Evolutionary conservation across 1,140 invertebrate species (phyloP).

Genomic region (Drosophila athabasca): DNA sequence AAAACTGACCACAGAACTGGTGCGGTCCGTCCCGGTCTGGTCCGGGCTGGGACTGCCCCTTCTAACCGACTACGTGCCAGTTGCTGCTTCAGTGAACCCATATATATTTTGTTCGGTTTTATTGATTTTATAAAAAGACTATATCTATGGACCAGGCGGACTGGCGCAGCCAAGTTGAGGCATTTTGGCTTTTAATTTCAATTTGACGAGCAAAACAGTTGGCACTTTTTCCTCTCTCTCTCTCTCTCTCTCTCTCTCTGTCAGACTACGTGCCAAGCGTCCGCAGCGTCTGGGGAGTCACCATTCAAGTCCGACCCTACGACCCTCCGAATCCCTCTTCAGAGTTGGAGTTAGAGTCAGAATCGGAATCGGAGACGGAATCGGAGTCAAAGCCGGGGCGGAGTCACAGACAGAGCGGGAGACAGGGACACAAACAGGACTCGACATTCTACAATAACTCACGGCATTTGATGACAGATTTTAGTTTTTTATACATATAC

Average conservation of each 20-base stretch:
- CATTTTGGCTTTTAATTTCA: constrained; percentile 79
- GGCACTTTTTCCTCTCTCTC: constrained; percentile 49
- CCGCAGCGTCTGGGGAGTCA: constrained; percentile 33
- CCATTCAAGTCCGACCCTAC: neutral
- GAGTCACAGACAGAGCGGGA: neutral
- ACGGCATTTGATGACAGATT: constrained; percentile 73
- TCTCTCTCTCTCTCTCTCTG: neutral
- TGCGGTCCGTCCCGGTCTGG: constrained; percentile 7
- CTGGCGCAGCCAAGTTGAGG: constrained; percentile 39
- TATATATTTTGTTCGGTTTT: constrained; percentile 74
- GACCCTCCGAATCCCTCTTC: neutral
- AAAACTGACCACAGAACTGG: constrained; percentile 33
- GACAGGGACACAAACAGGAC: constrained; percentile 28
- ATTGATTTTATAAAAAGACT: constrained; percentile 72
- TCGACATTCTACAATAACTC: constrained; percentile 73
- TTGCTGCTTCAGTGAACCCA: constrained; percentile 31
- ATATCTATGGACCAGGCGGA: constrained; percentile 45
- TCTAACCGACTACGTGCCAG: constrained; percentile 33
- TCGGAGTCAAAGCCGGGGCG: constrained; percentile 14
- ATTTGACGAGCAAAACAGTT: constrained; percentile 78
- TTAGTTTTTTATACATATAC: constrained; percentile 23
- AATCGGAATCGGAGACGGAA: constrained; percentile 14
- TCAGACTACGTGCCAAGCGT: constrained; percentile 31
- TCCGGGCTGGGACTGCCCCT: constrained; percentile 9
- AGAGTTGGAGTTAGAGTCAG: constrained; percentile 16